These are phyloP conservation scores for Biston betularia DNA, from an alignment of 2,888 invertebrate genomes.

Conservation along the genomic window DNA sequence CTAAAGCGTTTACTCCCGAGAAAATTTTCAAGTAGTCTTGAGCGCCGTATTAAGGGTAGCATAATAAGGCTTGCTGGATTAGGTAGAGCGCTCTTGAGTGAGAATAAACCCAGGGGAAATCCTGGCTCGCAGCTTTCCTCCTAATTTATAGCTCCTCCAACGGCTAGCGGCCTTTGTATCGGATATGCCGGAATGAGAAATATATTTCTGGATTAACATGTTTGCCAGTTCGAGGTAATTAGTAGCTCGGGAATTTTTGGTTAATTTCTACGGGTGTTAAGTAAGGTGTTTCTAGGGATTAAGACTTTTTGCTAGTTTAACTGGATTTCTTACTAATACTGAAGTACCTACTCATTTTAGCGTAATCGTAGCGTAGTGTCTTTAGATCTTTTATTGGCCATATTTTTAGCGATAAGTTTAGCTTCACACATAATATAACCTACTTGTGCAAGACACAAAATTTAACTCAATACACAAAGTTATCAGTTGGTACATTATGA, in stretches of 20 bases:
- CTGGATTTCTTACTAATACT: background rate
- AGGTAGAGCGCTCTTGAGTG: conserved; percentile 85
- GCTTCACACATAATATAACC: too few species aligned
- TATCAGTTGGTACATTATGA: too few species aligned
- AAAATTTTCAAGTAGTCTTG: conserved; percentile 85
- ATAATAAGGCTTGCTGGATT: conserved; percentile 86
- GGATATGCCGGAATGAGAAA: conserved; percentile 80
- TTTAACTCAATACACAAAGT: too few species aligned
- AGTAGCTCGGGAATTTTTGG: conserved; percentile 65
- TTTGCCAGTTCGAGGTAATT: conserved; percentile 76
- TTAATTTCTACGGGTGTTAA: conserved; percentile 36
- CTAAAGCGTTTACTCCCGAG: conserved; percentile 76
- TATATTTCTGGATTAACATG: conserved; percentile 84
- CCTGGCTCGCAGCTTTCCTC: conserved; percentile 84
- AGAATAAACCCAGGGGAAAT: conserved; percentile 86
- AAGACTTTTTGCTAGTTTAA: background rate
- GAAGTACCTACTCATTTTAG: too few species aligned
- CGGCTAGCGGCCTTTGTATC: conserved; percentile 84
- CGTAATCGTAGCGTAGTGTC: background rate
- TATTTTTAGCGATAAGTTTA: too few species aligned
- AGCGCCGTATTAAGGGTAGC: conserved; percentile 84
- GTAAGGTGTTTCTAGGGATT: conserved; percentile 1
- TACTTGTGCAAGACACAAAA: too few species aligned
- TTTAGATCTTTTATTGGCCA: too few species aligned
- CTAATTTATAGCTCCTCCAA: conserved; percentile 84